These are phyloP conservation scores for Pituophis catenifer DNA, from an alignment of 2,113 vertebrate species.

Conservation along the genomic window DNA sequence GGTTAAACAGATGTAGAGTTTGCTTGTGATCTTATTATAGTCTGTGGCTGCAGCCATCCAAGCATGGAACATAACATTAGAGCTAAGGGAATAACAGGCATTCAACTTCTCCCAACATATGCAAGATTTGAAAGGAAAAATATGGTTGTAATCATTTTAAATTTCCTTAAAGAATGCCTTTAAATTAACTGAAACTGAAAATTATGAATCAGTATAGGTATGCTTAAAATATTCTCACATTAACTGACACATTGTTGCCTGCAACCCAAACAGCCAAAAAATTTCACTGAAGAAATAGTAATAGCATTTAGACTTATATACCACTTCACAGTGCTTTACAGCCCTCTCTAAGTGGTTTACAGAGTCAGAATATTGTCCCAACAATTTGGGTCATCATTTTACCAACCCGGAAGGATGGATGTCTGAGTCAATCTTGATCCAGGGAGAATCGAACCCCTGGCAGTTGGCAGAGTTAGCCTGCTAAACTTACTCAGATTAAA, in stretches of 20 bases:
- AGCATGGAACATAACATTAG: background rate
- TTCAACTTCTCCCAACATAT: background rate
- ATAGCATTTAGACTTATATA: background rate
- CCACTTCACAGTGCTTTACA: too few relatives aligned
- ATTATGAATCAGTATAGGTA: background rate
- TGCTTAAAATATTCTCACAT: background rate
- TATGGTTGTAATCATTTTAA: background rate
- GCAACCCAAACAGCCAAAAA: background rate
- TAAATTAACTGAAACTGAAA: background rate
- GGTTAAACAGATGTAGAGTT: background rate
- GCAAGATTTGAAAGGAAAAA: background rate
- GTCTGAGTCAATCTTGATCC: too few relatives aligned
- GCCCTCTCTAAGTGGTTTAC: too few relatives aligned
- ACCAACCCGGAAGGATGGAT: too few relatives aligned
- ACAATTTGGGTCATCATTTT: too few relatives aligned
- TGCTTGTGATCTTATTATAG: background rate
- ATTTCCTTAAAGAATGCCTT: background rate
- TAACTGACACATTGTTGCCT: background rate
- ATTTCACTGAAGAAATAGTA: background rate
- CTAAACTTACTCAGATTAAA: background rate
- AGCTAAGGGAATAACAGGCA: background rate
- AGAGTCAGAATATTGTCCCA: too few relatives aligned
- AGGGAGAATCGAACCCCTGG: too few relatives aligned
- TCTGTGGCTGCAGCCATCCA: slow-evolving; percentile 1
- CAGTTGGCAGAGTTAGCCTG: too few relatives aligned